Base-by-base conservation (phyloP, 2,888 invertebrate genomes). In the Phengaris arion region DNA sequence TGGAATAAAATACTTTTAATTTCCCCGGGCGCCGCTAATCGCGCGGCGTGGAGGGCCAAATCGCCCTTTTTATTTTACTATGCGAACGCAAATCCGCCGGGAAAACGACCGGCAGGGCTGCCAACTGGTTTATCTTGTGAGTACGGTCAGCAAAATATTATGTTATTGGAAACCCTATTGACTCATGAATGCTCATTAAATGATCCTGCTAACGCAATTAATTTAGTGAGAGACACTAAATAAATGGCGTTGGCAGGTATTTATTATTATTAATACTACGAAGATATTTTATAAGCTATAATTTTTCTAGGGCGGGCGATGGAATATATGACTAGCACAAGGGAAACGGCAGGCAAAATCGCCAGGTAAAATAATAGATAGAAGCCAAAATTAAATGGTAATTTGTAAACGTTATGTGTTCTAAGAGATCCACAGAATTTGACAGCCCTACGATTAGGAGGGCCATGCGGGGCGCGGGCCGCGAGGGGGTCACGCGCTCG, bases 21-120 rank as follows among this genome's bases (percentile, higher is more conserved):
- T 92, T 92, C 92, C 92, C 92, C 87, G 89, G 92, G 90, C 92
- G 89, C 90, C 90, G 90, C 91, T 92, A 92, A 92, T 92, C 92
- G 91, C 89, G 86, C 88, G 85, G 87, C 87, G 89, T 87, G 91
- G 88, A 89, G 91, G 89, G 88, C 89, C 89, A 90, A 91, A 91
- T 91, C 92, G 92, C 91, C 92, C 91, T 92, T 92, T 91, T 91
- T 92, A 91, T 92, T 92, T 91, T 88, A 88, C 90, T 89, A 86
- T 91, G 90, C 89, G 90, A 90, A 90, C 89, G 90, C 89, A 91
- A 92, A 92, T 92, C 91, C 92, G 89, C 89, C 90, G 90, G 92
- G 91, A 91, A 91, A 92, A 89, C 90, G 86, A 82, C 82, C 80
- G 82, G 81, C 12, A 64, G 64, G 64, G 35, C 6, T 64, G 64